A percentile compares a stretch with the other conserved stretches of the same genome.
These are phyloP conservation scores for Drosophila bifasciata DNA, from an alignment of 1,140 invertebrate genomes.

Conservation along the genomic window DNA sequence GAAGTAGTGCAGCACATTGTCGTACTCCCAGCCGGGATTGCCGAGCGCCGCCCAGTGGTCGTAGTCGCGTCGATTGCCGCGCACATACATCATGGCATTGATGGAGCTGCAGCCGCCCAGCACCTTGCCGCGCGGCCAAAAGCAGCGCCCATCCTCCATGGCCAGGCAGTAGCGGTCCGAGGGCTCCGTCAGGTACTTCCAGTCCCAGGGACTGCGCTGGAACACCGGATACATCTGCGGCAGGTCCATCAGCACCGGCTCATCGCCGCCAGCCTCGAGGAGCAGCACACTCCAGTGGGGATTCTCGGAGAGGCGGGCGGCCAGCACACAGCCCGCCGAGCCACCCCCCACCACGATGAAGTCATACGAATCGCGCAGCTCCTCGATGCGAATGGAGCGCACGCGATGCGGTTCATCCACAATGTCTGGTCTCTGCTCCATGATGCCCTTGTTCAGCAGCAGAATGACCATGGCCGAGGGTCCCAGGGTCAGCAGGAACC, in stretches of 20 bases:
- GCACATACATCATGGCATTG: slow-evolving; percentile 95
- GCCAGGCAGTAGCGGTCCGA: slow-evolving; percentile 88
- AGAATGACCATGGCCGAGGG: slow-evolving; percentile 87
- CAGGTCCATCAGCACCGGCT: slow-evolving; percentile 89
- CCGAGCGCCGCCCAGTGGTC: slow-evolving; percentile 91
- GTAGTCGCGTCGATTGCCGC: slow-evolving; percentile 94
- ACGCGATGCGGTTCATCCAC: slow-evolving; percentile 87
- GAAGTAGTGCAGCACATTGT: slow-evolving; percentile 93
- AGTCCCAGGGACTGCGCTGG: slow-evolving; percentile 90
- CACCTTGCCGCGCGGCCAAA: slow-evolving; percentile 91
- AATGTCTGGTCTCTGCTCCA: slow-evolving; percentile 88
- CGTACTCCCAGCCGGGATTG: slow-evolving; percentile 90
- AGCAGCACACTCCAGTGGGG: slow-evolving; percentile 89
- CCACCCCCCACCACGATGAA: slow-evolving; percentile 93
- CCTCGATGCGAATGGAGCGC: slow-evolving; percentile 83
- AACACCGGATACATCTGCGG: slow-evolving; percentile 90
- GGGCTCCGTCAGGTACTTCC: slow-evolving; percentile 91
- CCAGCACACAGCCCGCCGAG: slow-evolving; percentile 92
- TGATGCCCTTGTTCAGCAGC: slow-evolving; percentile 86
- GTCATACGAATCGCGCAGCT: slow-evolving; percentile 87
- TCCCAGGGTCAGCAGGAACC: slow-evolving; percentile 87
- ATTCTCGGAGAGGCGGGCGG: slow-evolving; percentile 90
- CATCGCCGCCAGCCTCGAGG: slow-evolving; percentile 93
- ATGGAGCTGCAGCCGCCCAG: slow-evolving; percentile 93
- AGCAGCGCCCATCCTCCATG: slow-evolving; percentile 87